Evolutionary conservation across 2,888 invertebrate species (phyloP), one percentile per base, ranked within the genome.

Genomic region (Camptogramma bilineatum): DNA sequence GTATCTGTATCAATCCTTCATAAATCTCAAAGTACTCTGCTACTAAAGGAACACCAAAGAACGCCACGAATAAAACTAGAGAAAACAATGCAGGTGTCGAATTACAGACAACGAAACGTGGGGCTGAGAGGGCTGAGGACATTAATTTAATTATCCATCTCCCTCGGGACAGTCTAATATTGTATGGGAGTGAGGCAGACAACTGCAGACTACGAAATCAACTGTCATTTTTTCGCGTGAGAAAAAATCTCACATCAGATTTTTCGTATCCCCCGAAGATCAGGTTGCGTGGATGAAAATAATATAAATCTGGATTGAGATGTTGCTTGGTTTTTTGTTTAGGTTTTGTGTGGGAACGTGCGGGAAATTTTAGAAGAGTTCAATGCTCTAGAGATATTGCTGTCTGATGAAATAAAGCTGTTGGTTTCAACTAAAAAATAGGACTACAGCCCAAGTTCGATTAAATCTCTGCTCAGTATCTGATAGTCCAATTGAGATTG

Each of bases 221-320:
- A 84, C 84, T 86, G 90, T 88, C 89, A 90, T 87, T 91, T 91
- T 92, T 90, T 89, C 90, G 88, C 91, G 91, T 91, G 92, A 91
- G 92, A 93, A 91, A 91, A 91, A 90, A 91, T 91, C 90, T 87
- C 85, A 82, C 85, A 84, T 84, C 85, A 84, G 91, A 91, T 92
- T 91, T 87, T 78, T 83, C 76, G 81, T 78, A 85, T 90, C 90
- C 92, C 92, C 72, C 73, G 85, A 78, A 68, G 85, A 90, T 91
- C 85, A 79, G 74, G 89, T 91, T 91, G 82, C 91, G 81, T 78
- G 81, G 80, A 85, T 85, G 83, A 85, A 83, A 71, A 73, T 73
- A 77, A 83, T 83, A 87, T 82, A 88, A 91, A 90, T 90, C 89
- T 85, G 83, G 76, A 76, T 75, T 77, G 80, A 75, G 76, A 78